Evolutionary conservation across 2,888 invertebrate species (phyloP), one percentile per base, ranked within the genome.

Genomic region (Lysandra coridon): DNA sequence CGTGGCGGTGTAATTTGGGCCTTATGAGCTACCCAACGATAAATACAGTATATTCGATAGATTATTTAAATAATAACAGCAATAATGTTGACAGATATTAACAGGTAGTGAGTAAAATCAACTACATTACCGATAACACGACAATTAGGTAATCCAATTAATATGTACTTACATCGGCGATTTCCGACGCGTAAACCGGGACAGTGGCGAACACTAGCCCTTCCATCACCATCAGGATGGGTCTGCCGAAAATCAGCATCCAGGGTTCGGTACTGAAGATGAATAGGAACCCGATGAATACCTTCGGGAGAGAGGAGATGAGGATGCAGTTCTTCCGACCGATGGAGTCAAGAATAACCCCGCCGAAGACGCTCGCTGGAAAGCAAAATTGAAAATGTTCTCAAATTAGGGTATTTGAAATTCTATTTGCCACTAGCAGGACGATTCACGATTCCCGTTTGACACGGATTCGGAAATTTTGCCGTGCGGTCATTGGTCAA

Each of bases 171-270:
- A 90, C 91, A 79, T 86, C 86, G 62, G 91, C 88, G 73, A 91
- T 85, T 78, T 91, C 91, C 0, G 90, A 88, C 7, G 89, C 85
- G 79, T 90, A 91, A 17, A 89, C 84, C 2, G 90, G 87, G 2
- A 89, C 85, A 0, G 85, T 82, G 2, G 83, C 80, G 5, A 88
- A 79, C 0, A 86, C 80, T 4, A 86, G 82, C 0, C 82, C 80
- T 75, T 90, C 88, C 0, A 84, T 81, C 0, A 84, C 57, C 0
- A 86, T 85, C 78, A 84, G 83, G 2, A 89, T 6, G 0, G 83
- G 81, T 12, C 89, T 83, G 1, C 84, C 89, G 3, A 88, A 69
- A 2, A 87, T 80, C 10, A 91, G 57, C 81, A 89, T 83, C 90
- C 91, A 89, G 0, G 88, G 82, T 3, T 89, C 86, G 0, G 82